A percentile compares a stretch with the other conserved stretches of the same genome.
Evolutionary conservation across 2,888 invertebrate genomes (phyloP).

Genomic region (Globia sparganii): DNA sequence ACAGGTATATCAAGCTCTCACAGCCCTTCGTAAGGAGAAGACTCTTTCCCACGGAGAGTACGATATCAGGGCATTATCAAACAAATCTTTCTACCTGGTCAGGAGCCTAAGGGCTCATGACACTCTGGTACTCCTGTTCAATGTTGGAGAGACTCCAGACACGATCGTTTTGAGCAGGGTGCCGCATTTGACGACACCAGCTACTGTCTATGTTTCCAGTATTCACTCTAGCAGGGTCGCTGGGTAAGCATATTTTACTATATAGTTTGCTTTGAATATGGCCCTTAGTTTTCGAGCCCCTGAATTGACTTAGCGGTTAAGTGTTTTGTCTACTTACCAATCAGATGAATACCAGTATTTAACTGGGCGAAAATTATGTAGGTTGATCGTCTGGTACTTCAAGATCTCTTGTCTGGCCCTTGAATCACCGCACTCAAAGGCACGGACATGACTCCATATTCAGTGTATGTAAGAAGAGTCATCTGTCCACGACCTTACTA

Average conservation of each 20-base stretch:
- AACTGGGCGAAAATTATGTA: not conserved
- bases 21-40: constrained; percentile 84
- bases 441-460: not conserved
- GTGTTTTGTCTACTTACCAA: not conserved
- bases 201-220: constrained; percentile 78
- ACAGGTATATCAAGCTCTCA: constrained; percentile 90
- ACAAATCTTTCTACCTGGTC: constrained; percentile 80
- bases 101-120: constrained; percentile 76
- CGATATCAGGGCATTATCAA: constrained; percentile 80
- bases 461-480: not conserved
- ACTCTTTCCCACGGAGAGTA: constrained; percentile 85
- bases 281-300: not conserved
- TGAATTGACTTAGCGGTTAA: too few relatives aligned
- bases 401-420: not conserved
- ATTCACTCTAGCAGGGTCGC: constrained; percentile 75
- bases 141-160: constrained; percentile 84
- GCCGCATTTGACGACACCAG: constrained; percentile 69
- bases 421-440: not conserved
- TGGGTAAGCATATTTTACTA: constrained; percentile 73
- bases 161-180: constrained; percentile 80
- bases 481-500: not conserved
- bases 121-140: constrained; percentile 86
- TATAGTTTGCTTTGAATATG: not conserved
- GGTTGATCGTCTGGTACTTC: not conserved
- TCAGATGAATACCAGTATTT: not conserved